Base-by-base conservation (phyloP, 2,113 vertebrate genomes). In the Oriolus oriolus region DNA sequence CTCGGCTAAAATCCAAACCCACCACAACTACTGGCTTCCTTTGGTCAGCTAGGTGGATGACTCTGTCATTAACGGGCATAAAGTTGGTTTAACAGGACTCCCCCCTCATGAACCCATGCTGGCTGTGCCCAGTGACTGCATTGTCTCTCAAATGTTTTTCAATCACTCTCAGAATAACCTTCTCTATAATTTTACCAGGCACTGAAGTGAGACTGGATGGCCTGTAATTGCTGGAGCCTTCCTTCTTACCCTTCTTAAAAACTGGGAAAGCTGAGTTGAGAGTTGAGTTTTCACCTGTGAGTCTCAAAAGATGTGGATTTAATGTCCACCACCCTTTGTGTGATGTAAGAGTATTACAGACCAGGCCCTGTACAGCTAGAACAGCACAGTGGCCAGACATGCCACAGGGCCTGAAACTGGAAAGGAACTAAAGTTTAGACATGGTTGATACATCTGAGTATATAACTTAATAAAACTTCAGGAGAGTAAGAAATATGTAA, bases 321-420 rank as follows among this genome's bases (percentile, higher is more conserved):
- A 42, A 18, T 26, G 15, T 41, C 30, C 0, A 2, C 53, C 59
- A 73, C 28, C 47, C 35, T 33, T 63, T 15, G 7, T 9, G 31
- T 41, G 17, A 2, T 1, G 54, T 82, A 61, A 70, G 13, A 66
- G 27, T 10, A 9, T 31, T 13, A 17, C 47, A 84, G 77, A 56
- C 6, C 41, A 41, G 42, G 33, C 0, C 0, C 54, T 3, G 2
- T 24, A 27, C 26, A 39, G 16, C 33, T 33, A 49, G n/a, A 57
- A 70, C 42, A 56, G 42, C 39, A 45, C 39, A 78, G 47, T 16
- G 60, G 35, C 54, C 84, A 81, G 50, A 17, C n/a, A 35, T 2
- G 2, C 19, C 47, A 59, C 63, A 68, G 65, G 56, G 41, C 31
- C 78, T 35, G 52, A 66, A 84, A 71, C 6, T 49, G 44, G 35